Percentiles rank a stretch among this genome's conserved stretches.
Evolutionary conservation across 1,140 invertebrate species (phyloP).

Genomic region (Anastrepha obliqua): DNA sequence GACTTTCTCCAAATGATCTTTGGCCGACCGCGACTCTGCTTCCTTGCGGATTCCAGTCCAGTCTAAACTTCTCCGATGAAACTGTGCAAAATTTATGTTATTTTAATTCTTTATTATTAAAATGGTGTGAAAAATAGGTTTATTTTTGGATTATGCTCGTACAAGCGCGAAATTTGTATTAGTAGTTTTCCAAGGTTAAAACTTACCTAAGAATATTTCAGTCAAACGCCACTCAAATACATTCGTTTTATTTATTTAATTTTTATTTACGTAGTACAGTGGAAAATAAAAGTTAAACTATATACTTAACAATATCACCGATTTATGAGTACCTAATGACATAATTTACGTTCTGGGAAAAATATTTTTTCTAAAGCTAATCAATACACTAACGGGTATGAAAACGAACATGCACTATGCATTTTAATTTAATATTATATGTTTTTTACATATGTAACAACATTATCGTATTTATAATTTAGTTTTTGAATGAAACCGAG

Average conservation of each 20-base stretch:
- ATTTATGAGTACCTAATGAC: constrained; percentile 32
- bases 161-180: too few relatives aligned
- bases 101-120: too few relatives aligned
- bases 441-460: constrained; percentile 7
- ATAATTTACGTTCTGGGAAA: constrained; percentile 33
- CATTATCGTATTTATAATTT: not conserved
- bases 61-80: too few relatives aligned
- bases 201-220: not conserved
- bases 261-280: constrained; percentile 42
- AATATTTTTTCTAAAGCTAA: constrained; percentile 43
- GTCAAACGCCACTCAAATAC: not conserved
- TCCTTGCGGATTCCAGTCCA: too few relatives aligned
- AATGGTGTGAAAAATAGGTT: too few relatives aligned
- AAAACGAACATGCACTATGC: constrained; percentile 14
- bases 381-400: constrained; percentile 36
- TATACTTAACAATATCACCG: constrained; percentile 48
- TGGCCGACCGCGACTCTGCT: too few relatives aligned
- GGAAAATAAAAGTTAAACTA: constrained; percentile 48
- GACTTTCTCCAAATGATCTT: too few relatives aligned
- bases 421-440: constrained; percentile 15
- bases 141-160: not conserved
- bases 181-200: too few relatives aligned
- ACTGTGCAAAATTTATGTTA: too few relatives aligned
- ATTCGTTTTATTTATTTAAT: not conserved
- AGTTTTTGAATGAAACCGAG: not conserved